These are phyloP conservation scores for Heterodera schachtii DNA, from an alignment of 1,140 invertebrate genomes.

Conservation along the genomic window DNA sequence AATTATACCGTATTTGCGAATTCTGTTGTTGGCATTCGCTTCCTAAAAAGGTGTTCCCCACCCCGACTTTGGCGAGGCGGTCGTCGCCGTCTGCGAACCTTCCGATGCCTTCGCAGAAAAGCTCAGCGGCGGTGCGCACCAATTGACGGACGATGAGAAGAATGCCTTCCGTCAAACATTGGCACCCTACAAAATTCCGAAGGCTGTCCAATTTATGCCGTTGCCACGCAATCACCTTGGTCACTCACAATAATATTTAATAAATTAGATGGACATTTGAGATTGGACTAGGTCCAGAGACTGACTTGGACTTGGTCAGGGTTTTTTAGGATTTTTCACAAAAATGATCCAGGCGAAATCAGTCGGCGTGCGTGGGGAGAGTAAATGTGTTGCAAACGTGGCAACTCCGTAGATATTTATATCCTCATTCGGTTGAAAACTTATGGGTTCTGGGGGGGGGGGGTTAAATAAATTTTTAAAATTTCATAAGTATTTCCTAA, in stretches of 20 bases:
- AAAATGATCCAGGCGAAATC: too few species aligned
- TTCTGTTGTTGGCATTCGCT: not conserved
- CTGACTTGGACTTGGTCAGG: not conserved
- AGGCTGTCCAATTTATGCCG: constrained; percentile 54
- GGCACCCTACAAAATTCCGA: constrained; percentile 57
- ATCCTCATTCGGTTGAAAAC: too few species aligned
- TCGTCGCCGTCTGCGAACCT: constrained; percentile 55
- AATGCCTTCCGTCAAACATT: constrained; percentile 40
- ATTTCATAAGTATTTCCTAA: too few species aligned
- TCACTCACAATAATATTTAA: not conserved
- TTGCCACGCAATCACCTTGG: constrained; percentile 30
- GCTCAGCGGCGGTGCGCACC: constrained; percentile 10
- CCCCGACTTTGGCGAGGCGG: constrained; percentile 63
- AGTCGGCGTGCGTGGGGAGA: too few species aligned
- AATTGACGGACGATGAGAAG: constrained; percentile 34
- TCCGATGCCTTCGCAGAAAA: not conserved
- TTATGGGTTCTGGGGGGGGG: too few species aligned
- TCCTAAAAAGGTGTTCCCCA: constrained; percentile 53
- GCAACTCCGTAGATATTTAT: too few species aligned
- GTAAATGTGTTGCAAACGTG: too few species aligned
- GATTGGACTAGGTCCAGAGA: too few species aligned
- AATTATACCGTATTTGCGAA: not conserved
- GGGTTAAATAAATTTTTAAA: too few species aligned
- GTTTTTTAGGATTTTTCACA: not conserved
- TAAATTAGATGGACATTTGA: not conserved